Evolutionary conservation across 53 echinoderm and acorn worm genomes (phyloP).

Genomic region (Paelopatides confundens): DNA sequence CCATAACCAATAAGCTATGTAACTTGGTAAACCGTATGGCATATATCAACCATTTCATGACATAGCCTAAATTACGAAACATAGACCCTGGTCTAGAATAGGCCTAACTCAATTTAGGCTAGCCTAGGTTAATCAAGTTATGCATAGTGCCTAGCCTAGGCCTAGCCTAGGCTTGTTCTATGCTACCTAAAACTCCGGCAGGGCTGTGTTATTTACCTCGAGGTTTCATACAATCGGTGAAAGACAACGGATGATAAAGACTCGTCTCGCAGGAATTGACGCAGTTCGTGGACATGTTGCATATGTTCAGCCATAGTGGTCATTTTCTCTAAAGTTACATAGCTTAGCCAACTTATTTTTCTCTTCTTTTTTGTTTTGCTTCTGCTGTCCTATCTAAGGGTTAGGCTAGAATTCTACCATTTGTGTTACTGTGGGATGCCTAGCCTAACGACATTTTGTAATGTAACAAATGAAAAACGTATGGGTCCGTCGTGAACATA

Average conservation of each 20-base stretch:
- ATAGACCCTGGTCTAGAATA: background rate
- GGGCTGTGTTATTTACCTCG: too few relatives aligned
- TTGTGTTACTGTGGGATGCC: too few relatives aligned
- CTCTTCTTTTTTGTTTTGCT: too few relatives aligned
- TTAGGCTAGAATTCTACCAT: too few relatives aligned
- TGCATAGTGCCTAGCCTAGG: background rate
- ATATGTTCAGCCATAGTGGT: slow-evolving; percentile 31
- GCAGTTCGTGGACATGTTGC: slow-evolving; percentile 1
- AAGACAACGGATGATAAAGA: slow-evolving; percentile 9
- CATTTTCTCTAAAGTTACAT: slow-evolving; percentile 8
- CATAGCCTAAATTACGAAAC: background rate
- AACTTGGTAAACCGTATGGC: too few relatives aligned
- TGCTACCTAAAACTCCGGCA: too few relatives aligned
- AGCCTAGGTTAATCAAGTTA: background rate
- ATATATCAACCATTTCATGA: too few relatives aligned
- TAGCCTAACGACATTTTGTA: too few relatives aligned
- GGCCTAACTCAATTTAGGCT: background rate
- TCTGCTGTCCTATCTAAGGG: too few relatives aligned
- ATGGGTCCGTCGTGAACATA: too few relatives aligned
- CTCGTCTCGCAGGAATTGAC: slow-evolving; percentile 10
- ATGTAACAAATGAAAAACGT: too few relatives aligned
- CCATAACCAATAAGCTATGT: too few relatives aligned
- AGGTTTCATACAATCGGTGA: background rate
- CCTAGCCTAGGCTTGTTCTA: background rate
- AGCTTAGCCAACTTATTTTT: background rate